phyloP scores from a whole-genome alignment of 2,113 vertebrate genomes.

The Nansenia antarctica region DNA sequence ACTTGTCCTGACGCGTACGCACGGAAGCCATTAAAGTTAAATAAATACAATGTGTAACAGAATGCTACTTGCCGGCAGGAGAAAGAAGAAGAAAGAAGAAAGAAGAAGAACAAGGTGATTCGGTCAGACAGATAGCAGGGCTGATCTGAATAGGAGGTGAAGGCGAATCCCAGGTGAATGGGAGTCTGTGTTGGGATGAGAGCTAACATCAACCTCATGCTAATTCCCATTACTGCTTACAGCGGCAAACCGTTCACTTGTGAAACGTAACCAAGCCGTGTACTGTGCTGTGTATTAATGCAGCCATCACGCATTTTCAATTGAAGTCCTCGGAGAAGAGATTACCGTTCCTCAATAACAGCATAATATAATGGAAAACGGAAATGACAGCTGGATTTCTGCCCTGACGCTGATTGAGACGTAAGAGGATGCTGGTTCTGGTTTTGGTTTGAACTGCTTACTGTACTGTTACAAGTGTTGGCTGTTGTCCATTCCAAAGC shows the following conservation, averaged over 20 bases:
- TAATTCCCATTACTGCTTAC: slow-evolving; percentile 10
- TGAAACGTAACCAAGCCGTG: not conserved
- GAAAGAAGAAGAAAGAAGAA: no score
- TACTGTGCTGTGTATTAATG: no score
- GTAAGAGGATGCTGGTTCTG: not conserved
- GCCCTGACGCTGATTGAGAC: not conserved
- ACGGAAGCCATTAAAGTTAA: slow-evolving; percentile 15
- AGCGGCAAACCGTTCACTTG: not conserved
- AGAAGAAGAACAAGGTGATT: no score
- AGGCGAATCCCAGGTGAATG: slow-evolving; percentile 1
- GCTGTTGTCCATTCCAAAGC: not conserved
- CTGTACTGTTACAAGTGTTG: no score
- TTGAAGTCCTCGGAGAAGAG: slow-evolving; percentile 26
- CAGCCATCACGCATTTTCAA: slow-evolving; percentile 35
- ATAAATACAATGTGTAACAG: slow-evolving; percentile 11
- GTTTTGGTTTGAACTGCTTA: not conserved
- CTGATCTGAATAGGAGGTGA: slow-evolving; percentile 9
- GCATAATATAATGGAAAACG: not conserved
- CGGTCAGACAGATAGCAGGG: slow-evolving; percentile 13
- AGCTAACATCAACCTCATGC: not conserved
- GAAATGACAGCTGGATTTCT: not conserved
- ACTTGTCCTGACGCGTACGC: slow-evolving; percentile 6
- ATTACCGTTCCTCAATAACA: slow-evolving; percentile 15
- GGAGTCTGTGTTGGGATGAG: slow-evolving; percentile 3
- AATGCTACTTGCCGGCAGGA: slow-evolving; percentile 23